Base-by-base conservation (phyloP, 2,888 invertebrate species). In the Teleiodes luculella region DNA sequence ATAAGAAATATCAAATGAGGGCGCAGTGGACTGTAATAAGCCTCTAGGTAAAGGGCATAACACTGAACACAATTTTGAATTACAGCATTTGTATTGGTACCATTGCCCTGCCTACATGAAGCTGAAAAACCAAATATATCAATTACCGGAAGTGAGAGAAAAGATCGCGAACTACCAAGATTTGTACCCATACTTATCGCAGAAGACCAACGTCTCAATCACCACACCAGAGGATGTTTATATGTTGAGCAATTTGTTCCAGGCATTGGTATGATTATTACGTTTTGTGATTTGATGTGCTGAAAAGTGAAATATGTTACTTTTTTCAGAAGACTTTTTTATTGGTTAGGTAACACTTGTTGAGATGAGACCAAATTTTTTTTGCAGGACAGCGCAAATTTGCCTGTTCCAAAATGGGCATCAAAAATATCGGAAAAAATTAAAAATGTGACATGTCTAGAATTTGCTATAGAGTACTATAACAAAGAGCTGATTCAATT, bases 51-150 rank as follows among this genome's bases (percentile, higher is more conserved):
- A n/a, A n/a, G n/a, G n/a, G n/a, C n/a, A n/a, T n/a, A n/a, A n/a
- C n/a, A n/a, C n/a, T n/a, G n/a, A n/a, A n/a, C n/a, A n/a, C n/a
- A n/a, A n/a, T 31, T 30, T 11, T 24, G 11, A 2, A 3, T 80
- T 78, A 46, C 75, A 90, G 90, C 67, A 90, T n/a, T 67, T 88
- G 31, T 90, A 88, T 63, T 88, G 84, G 76, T 87, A 86, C 63
- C 86, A 86, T 60, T 90, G 90, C 55, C 85, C 83, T 4, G 67
- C 74, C 11, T 90, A 89, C 55, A 57, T 78, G 4, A 60, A 67
- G 64, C 61, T 86, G 45, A 78, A 82, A 50, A 60, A 81, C 48
- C 60, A 70, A 55, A 65, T 71, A 0, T 86, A 86, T 60, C 64
- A 74, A 6, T 58, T 62, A 10, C 82, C 84, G 1, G 79, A 83